phyloP scores from a whole-genome alignment of 2,797 vertebrate genomes.

The Sebastes glaucus region DNA sequence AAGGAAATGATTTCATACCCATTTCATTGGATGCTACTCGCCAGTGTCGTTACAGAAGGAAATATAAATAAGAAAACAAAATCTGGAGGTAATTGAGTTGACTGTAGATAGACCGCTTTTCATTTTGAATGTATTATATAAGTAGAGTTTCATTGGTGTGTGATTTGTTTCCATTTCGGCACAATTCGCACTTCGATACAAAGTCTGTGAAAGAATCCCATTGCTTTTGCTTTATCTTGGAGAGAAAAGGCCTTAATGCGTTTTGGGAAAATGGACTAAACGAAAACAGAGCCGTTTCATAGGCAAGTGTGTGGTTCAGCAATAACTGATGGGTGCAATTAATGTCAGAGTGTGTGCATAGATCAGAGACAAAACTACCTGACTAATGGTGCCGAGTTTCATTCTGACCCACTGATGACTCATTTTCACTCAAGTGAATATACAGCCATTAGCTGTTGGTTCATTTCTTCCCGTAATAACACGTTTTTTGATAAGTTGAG shows the following conservation, averaged over 20 bases:
- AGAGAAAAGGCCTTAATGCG: not conserved
- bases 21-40: not conserved
- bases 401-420: conserved; percentile 56
- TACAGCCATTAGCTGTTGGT: conserved; percentile 41
- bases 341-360: conserved; percentile 35
- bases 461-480: conserved; percentile 51
- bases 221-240: conserved; percentile 4
- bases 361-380: conserved; percentile 58
- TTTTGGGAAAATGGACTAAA: conserved; percentile 13
- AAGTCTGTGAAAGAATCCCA: not conserved
- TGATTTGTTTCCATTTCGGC: not conserved
- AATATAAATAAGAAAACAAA: not conserved
- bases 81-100: not conserved
- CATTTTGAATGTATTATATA: not conserved
- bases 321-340: conserved; percentile 52
- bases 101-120: not conserved
- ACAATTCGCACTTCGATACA: not conserved
- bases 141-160: not conserved
- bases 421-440: conserved; percentile 42
- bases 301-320: conserved; percentile 12
- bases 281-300: conserved; percentile 10
- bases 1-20: not conserved
- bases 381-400: conserved; percentile 48
- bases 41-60: not conserved
- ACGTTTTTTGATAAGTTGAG: conserved; percentile 26